Percentiles rank a stretch among this genome's conserved stretches.
Conservation (phyloP, 2,113 vertebrate genomes). For the Panthera tigris region DNA sequence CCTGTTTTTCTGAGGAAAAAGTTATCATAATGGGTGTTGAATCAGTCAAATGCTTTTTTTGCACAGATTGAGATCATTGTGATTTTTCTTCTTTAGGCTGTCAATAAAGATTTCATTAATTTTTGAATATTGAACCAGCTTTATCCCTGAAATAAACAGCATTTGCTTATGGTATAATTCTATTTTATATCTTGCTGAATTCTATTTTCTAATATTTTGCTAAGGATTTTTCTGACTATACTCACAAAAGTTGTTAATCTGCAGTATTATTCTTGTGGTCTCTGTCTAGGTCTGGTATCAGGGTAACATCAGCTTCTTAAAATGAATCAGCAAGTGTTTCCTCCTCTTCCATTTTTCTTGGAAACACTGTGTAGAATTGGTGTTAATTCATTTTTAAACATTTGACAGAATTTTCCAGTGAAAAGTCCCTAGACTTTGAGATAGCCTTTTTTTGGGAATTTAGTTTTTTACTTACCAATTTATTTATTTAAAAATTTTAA, state of each 20-base stretch:
- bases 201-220: background rate
- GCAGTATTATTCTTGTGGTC: background rate
- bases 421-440: background rate
- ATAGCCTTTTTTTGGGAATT: background rate
- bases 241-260: background rate
- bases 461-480: background rate
- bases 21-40: background rate
- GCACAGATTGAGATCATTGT: background rate
- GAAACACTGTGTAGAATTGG: background rate
- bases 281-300: background rate
- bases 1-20: background rate
- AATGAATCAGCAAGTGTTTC: background rate
- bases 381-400: background rate
- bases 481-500: background rate
- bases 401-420: background rate
- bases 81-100: background rate
- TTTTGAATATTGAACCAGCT: background rate
- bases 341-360: background rate
- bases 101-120: background rate
- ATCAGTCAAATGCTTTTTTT: background rate
- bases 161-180: background rate
- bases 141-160: background rate
- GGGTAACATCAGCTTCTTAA: background rate
- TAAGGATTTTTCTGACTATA: background rate
- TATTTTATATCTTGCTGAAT: background rate